Evolutionary conservation across 2,797 vertebrate species (phyloP).

Genomic region (Gymnoscopelus microlampas): DNA sequence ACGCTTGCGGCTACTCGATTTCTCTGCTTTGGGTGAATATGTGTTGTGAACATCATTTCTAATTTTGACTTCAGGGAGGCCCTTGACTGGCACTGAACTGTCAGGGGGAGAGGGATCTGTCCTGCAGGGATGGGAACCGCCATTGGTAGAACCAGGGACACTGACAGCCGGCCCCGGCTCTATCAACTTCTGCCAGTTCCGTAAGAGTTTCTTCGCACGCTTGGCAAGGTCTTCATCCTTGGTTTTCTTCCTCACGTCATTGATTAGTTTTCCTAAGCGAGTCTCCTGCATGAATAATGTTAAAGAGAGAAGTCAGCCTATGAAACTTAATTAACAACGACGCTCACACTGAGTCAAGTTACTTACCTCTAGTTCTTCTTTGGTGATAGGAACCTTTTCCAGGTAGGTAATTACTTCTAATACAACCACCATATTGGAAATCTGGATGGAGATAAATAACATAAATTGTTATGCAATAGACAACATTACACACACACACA

Average conservation of each 20-base stretch:
- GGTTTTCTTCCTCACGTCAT: constrained; percentile 97
- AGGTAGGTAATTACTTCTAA: constrained; percentile 96
- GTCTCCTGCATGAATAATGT: constrained; percentile 86
- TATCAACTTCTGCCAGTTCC: constrained; percentile 97
- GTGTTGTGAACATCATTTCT: constrained; percentile 94
- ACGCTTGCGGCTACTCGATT: constrained; percentile 87
- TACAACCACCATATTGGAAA: constrained; percentile 98
- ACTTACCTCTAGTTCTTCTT: constrained; percentile 98
- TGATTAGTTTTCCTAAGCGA: constrained; percentile 95
- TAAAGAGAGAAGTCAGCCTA: not conserved
- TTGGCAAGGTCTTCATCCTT: constrained; percentile 98
- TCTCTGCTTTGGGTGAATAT: constrained; percentile 90
- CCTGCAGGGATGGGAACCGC: constrained; percentile 89
- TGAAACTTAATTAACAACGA: not conserved
- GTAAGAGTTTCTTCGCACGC: constrained; percentile 95
- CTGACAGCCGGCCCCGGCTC: constrained; percentile 86
- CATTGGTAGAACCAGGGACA: constrained; percentile 89
- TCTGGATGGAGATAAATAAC: constrained; percentile 77
- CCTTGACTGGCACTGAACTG: constrained; percentile 78
- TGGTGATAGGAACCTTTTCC: constrained; percentile 99
- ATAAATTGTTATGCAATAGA: not conserved
- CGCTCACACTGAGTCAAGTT: not conserved
- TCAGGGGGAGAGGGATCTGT: constrained; percentile 81
- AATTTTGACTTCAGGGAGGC: constrained; percentile 87
- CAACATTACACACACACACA: not conserved